Percentiles rank a stretch among this genome's conserved stretches.
Evolutionary conservation across 2,888 invertebrate species (phyloP).

Genomic region (Idaea straminata): DNA sequence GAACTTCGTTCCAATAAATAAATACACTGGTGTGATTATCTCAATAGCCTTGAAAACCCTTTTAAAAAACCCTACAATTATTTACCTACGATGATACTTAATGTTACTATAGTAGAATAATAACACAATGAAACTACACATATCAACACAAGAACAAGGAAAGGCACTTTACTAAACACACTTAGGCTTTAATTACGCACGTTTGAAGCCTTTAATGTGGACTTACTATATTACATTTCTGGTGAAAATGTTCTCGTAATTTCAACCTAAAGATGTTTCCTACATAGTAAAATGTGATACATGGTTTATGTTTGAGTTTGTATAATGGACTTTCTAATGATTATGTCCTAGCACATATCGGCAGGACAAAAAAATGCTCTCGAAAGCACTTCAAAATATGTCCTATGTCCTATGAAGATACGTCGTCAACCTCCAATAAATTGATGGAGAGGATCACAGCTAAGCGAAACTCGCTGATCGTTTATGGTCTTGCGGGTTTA

Average conservation of each 20-base stretch:
- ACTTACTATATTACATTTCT: constrained; percentile 3
- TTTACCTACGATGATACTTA: not conserved
- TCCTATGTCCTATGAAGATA: too few species aligned
- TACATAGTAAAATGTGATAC: not conserved
- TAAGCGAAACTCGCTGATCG: too few species aligned
- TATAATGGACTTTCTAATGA: too few species aligned
- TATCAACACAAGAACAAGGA: not conserved
- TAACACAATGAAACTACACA: not conserved
- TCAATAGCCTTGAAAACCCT: not conserved
- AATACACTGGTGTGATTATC: too few species aligned
- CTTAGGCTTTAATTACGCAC: not conserved
- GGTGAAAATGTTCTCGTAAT: constrained; percentile 12
- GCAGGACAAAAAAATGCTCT: too few species aligned
- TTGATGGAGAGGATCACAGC: too few species aligned
- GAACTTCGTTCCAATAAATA: too few species aligned
- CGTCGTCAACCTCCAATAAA: too few species aligned
- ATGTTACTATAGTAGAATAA: not conserved
- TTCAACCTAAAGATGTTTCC: not conserved
- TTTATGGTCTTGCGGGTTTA: too few species aligned
- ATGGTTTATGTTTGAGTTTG: not conserved
- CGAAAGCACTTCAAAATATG: too few species aligned
- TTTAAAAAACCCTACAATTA: not conserved
- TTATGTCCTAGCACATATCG: too few species aligned
- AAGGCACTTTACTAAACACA: not conserved
- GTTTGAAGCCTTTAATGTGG: constrained; percentile 1